Conservation (phyloP, 1,140 invertebrate genomes). For the Lineus longissimus region DNA sequence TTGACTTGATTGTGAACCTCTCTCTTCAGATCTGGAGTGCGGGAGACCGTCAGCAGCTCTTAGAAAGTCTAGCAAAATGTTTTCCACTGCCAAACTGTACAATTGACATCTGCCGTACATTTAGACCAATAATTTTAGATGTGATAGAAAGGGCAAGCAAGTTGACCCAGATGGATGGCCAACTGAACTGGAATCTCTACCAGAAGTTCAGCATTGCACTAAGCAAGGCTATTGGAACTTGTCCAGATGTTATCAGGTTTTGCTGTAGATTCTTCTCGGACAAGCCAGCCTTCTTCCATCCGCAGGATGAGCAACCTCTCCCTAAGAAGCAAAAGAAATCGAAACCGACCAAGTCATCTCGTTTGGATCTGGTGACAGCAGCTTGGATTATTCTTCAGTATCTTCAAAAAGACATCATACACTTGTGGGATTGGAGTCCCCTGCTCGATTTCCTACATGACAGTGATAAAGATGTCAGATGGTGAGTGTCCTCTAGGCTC, state of each 20-base stretch:
- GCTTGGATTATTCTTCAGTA: background rate
- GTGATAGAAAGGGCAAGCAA: slow-evolving; percentile 23
- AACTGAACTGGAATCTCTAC: background rate
- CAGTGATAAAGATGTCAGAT: background rate
- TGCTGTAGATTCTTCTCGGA: background rate
- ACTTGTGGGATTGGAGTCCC: background rate
- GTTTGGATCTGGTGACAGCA: background rate
- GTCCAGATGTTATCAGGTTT: slow-evolving; percentile 23
- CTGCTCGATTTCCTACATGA: slow-evolving; percentile 1
- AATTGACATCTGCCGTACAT: slow-evolving; percentile 23
- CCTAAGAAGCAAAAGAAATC: background rate
- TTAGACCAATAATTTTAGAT: slow-evolving; percentile 29
- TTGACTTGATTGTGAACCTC: too few species aligned
- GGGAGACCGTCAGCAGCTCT: slow-evolving; percentile 20
- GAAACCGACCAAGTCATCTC: background rate
- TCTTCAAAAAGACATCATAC: background rate
- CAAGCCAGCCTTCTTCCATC: slow-evolving; percentile 1
- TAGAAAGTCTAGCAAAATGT: slow-evolving; percentile 22
- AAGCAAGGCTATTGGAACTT: slow-evolving; percentile 21
- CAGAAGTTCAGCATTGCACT: slow-evolving; percentile 26
- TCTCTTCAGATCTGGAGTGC: slow-evolving; percentile 41
- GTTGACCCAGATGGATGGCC: background rate
- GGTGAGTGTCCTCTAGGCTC: background rate
- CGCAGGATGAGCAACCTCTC: background rate
- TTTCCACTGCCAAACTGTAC: slow-evolving; percentile 26